These are phyloP conservation scores for Camponotus vicinus DNA, from an alignment of 1,140 invertebrate species.

Conservation along the genomic window DNA sequence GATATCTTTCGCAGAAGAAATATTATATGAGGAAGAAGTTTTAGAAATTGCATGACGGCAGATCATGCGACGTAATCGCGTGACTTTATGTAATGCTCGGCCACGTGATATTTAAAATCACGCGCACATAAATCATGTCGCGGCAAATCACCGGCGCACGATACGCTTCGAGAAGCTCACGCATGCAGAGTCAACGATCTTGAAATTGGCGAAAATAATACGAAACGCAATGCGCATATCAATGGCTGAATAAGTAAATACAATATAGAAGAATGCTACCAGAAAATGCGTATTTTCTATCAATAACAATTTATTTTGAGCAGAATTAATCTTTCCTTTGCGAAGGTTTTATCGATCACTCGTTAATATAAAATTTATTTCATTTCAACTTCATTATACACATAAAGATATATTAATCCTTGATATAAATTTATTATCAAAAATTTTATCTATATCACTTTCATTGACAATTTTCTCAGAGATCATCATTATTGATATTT, in stretches of 20 bases:
- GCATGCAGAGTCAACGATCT: slow-evolving; percentile 31
- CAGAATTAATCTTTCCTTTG: background rate
- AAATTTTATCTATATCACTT: background rate
- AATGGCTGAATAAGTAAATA: slow-evolving; percentile 4
- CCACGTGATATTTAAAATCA: slow-evolving; percentile 54
- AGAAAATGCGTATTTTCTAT: slow-evolving; percentile 9
- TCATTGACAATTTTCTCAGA: background rate
- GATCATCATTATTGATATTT: background rate
- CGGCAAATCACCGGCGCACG: background rate
- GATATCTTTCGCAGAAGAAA: background rate
- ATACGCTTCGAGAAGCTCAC: slow-evolving; percentile 36
- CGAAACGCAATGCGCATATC: slow-evolving; percentile 12
- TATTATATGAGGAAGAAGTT: slow-evolving; percentile 20
- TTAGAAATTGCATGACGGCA: slow-evolving; percentile 18
- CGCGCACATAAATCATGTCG: background rate
- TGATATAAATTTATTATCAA: background rate
- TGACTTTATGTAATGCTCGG: slow-evolving; percentile 60
- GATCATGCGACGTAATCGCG: slow-evolving; percentile 49
- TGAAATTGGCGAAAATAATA: slow-evolving; percentile 12
- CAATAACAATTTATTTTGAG: background rate
- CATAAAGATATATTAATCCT: no score
- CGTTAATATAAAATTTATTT: background rate
- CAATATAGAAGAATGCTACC: background rate
- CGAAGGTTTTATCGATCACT: background rate
- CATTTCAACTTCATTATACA: background rate